A percentile compares a stretch with the other conserved stretches of the same genome.
phyloP scores from a whole-genome alignment of 2,888 invertebrate genomes.

The Phorcus lineatus region DNA sequence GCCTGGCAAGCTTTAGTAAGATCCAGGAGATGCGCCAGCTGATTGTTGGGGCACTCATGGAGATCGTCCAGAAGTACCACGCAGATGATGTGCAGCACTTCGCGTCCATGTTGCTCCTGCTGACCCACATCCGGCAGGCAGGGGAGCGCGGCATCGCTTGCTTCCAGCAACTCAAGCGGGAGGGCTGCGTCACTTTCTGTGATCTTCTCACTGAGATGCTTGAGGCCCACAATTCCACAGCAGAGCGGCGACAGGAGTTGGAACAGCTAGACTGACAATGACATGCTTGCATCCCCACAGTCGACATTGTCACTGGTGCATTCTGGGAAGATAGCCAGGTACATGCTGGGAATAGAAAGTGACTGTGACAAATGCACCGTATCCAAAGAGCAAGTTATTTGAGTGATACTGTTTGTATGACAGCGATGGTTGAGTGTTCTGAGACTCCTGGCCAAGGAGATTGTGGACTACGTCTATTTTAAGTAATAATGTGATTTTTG shows the following conservation, averaged over 20 bases:
- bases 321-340: neutral
- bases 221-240: slow-evolving; percentile 56
- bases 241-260: slow-evolving; percentile 29
- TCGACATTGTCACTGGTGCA: neutral
- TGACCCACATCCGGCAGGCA: slow-evolving; percentile 68
- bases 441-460: neutral
- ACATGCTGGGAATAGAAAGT: neutral
- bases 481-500: slow-evolving; percentile 21
- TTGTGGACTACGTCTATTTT: slow-evolving; percentile 17
- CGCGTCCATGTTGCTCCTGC: slow-evolving; percentile 62
- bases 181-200: slow-evolving; percentile 65
- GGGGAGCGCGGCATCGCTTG: slow-evolving; percentile 65
- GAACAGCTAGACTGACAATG: slow-evolving; percentile 16
- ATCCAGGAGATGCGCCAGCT: slow-evolving; percentile 64
- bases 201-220: slow-evolving; percentile 69
- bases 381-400: slow-evolving; percentile 16
- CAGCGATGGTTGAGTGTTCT: neutral
- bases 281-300: neutral
- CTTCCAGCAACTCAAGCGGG: slow-evolving; percentile 65
- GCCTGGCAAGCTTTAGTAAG: slow-evolving; percentile 60
- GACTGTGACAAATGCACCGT: neutral
- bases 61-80: slow-evolving; percentile 65
- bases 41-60: slow-evolving; percentile 63
- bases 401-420: slow-evolving; percentile 18
- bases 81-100: slow-evolving; percentile 63